Evolutionary conservation across 2,113 vertebrate genomes (phyloP), one percentile per base, ranked within the genome.

Genomic region (Cottus gobio): DNA sequence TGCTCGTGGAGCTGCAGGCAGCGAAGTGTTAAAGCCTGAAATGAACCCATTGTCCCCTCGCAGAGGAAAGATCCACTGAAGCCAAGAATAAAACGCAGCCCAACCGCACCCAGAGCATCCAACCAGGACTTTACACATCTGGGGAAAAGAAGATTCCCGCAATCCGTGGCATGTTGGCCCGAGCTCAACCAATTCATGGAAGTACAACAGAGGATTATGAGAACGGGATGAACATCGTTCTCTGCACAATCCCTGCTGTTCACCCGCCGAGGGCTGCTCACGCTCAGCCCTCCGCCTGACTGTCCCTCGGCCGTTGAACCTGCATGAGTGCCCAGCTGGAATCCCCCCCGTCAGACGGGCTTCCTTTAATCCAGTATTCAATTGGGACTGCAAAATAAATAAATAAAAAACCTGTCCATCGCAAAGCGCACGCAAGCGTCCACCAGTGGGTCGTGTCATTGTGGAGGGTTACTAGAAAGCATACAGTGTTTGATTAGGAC

Each of bases 301-400:
- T 61, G 12, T 76, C 70, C 28, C 77, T 76, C n/a, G 2, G 18
- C 42, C 28, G 61, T 8, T 37, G 26, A 78, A 71, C 58, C 64
- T 74, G 67, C 85, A 75, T 84, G 74, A 83, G 70, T 37, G 11
- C 60, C 74, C 71, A 22, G 64, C 85, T 82, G 75, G 88, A 85
- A 82, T 87, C 80, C 60, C 24, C 48, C 44, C 52, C 8, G 80
- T 73, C 64, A 75, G 24, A 73, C 72, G 22, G 39, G n/a, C 68
- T 68, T 79, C 15, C 42, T 84, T 71, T 81, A 88, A 85, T 80
- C 67, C 26, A 46, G 31, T 28, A 24, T 64, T 77, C 39, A 65
- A 26, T 4, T 56, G 44, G 39, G 48, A 69, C 36, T 62, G 1
- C 3, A 34, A 34, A 34, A 34, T 34, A 34, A 3, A 34, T 34